phyloP scores from a whole-genome alignment of 2,888 invertebrate species.

The Epinotia nisella region DNA sequence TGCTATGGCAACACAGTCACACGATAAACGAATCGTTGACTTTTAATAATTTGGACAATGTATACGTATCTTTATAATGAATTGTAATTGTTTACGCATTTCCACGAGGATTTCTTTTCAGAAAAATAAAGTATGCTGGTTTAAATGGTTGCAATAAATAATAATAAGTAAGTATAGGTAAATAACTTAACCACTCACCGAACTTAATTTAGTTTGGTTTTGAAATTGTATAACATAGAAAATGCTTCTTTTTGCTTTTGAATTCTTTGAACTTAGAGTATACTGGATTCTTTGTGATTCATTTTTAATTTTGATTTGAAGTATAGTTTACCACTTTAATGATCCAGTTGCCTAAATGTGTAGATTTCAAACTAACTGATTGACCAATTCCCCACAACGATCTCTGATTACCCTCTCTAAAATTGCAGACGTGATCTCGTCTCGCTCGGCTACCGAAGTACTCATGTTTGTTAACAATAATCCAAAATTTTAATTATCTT shows the following conservation, averaged over 20 bases:
- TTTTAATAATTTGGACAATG: conserved; percentile 36
- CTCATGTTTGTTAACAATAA: conserved; percentile 36
- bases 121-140: background rate
- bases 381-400: background rate
- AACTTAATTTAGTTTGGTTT: background rate
- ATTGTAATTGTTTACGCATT: conserved; percentile 24
- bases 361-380: background rate
- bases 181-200: background rate
- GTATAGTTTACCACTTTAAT: background rate
- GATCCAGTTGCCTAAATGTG: background rate
- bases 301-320: background rate
- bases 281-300: too few relatives aligned
- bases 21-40: conserved; percentile 40
- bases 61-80: conserved; percentile 35
- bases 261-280: background rate
- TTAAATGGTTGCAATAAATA: too few relatives aligned
- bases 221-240: background rate
- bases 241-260: too few relatives aligned
- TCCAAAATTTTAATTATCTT: conserved; percentile 39
- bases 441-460: background rate
- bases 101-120: background rate
- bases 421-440: conserved; percentile 7
- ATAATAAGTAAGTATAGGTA: too few relatives aligned
- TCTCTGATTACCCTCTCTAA: background rate
- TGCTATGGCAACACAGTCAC: background rate